Conservation (phyloP, 2,113 vertebrate genomes). For the Argyrosomus japonicus region DNA sequence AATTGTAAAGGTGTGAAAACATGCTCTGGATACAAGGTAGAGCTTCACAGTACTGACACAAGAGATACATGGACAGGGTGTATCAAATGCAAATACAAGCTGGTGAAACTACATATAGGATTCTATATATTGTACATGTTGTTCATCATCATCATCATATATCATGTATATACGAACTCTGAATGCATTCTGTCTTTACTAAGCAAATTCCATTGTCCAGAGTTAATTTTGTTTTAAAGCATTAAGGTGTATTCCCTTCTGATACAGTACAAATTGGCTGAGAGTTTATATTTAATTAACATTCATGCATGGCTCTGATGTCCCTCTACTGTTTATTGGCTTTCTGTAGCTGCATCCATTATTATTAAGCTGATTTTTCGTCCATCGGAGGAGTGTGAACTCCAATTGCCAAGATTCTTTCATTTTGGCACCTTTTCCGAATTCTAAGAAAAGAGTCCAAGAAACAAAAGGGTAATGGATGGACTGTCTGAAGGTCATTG, state of each 20-base stretch:
- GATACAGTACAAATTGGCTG: neutral
- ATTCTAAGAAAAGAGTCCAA: slow-evolving; percentile 49
- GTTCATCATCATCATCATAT: too few relatives aligned
- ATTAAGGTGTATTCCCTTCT: neutral
- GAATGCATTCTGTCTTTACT: too few relatives aligned
- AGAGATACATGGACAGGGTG: neutral
- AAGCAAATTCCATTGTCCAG: too few relatives aligned
- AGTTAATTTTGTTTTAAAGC: too few relatives aligned
- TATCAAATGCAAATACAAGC: neutral
- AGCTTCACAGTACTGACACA: neutral
- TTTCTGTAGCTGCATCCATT: neutral
- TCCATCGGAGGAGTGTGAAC: neutral
- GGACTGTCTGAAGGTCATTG: slow-evolving; percentile 75
- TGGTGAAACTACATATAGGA: neutral
- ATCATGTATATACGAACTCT: too few relatives aligned
- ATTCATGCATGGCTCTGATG: neutral
- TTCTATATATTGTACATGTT: neutral
- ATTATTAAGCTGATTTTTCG: neutral
- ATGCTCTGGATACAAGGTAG: neutral
- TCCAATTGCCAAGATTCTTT: slow-evolving; percentile 24
- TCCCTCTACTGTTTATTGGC: neutral
- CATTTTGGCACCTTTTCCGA: slow-evolving; percentile 30
- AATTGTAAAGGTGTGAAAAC: neutral
- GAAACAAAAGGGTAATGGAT: slow-evolving; percentile 66
- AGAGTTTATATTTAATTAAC: neutral